Conservation (phyloP, 2,113 vertebrate genomes). For the Chaenogobius annularis region DNA sequence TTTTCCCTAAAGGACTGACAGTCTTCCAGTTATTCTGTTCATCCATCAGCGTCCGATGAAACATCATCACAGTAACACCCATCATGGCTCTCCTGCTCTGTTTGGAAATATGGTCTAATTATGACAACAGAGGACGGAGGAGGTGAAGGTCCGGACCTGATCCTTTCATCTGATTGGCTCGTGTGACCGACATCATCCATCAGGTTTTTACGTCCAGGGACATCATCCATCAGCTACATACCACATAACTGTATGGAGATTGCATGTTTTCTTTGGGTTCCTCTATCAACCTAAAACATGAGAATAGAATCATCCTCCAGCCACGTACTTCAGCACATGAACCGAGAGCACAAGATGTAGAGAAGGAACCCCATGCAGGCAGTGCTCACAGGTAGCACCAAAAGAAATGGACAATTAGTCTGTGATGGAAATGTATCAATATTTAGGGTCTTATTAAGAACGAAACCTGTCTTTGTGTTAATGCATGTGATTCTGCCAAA, state of each 20-base stretch:
- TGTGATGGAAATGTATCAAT: no score
- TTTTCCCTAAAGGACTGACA: constrained; percentile 9
- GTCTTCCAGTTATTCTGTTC: constrained; percentile 16
- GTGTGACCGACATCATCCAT: neutral
- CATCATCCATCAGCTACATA: neutral
- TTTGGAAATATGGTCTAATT: constrained; percentile 53
- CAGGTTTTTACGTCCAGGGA: neutral
- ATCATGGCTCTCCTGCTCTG: constrained; percentile 17
- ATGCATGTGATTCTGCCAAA: no score
- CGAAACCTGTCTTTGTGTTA: no score
- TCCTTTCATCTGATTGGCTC: neutral
- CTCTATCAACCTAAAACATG: neutral
- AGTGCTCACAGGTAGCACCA: neutral
- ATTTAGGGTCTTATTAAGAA: no score
- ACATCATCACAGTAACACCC: constrained; percentile 13
- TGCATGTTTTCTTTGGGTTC: neutral
- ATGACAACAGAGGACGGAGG: constrained; percentile 1
- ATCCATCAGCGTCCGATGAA: constrained; percentile 33
- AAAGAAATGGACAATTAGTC: neutral
- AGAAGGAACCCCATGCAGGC: neutral
- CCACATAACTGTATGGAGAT: neutral
- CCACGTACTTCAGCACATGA: neutral
- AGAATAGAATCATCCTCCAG: neutral
- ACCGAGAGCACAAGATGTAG: neutral
- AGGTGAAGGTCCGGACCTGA: constrained; percentile 1